These are phyloP conservation scores for Cephalopterus ornatus DNA, from an alignment of 2,113 vertebrate species.

Conservation along the genomic window DNA sequence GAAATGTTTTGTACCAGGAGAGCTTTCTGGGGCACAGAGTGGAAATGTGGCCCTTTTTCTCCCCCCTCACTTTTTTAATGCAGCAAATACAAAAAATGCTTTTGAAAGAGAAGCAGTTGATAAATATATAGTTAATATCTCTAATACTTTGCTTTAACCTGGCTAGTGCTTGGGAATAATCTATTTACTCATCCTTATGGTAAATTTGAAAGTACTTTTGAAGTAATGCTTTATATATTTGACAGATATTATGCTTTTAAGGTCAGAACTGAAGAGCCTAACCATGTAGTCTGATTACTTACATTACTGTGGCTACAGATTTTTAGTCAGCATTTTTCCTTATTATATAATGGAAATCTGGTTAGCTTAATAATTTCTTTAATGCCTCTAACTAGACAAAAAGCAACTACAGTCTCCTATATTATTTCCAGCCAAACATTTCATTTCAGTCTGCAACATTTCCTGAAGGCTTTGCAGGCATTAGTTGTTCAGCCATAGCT, in stretches of 20 bases:
- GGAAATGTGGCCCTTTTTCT: rapidly evolving
- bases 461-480: background rate
- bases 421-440: background rate
- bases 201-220: background rate
- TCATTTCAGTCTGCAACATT: background rate
- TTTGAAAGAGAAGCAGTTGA: background rate
- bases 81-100: background rate
- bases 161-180: background rate
- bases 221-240: background rate
- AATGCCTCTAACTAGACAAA: background rate
- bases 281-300: background rate
- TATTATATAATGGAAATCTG: background rate
- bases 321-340: background rate
- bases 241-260: background rate
- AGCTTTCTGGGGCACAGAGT: background rate
- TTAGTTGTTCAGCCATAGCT: background rate
- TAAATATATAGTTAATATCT: background rate
- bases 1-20: background rate
- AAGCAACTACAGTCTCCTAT: background rate
- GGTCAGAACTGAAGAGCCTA: background rate
- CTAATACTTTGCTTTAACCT: background rate
- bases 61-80: background rate
- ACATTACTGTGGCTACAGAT: background rate
- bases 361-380: background rate
- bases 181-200: background rate